Evolutionary conservation across 1,140 invertebrate species (phyloP), one percentile per base, ranked within the genome.

Genomic region (Ganaspis sp.): DNA sequence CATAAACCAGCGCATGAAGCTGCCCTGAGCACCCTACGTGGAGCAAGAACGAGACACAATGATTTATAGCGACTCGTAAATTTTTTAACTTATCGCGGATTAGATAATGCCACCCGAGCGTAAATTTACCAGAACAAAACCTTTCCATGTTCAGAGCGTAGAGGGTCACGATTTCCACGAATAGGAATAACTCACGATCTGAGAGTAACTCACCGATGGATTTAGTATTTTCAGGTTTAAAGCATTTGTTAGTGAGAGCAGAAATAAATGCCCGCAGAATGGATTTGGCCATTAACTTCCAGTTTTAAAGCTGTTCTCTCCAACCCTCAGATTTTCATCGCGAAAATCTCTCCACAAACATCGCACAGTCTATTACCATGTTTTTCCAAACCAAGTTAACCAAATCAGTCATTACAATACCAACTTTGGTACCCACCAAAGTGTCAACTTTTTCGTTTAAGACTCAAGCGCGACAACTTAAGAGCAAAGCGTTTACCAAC

Each of bases 21-120:
- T 21, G 17, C 19, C 26, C 12, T 8, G 23, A 58, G 54, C 9
- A 26, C 70, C 80, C 76, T 69, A 58, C 75, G 73, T 74, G 76
- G 40, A 73, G 79, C 75, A 78, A 81, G 58, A 29, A 64, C 45
- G 54, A 64, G 64, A 54, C 69, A 29, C 54, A 21, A 77, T 89
- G 86, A 89, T 89, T 88, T 89, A 89, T 79, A 77, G 83, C 73
- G 70, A 83, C 80, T 85, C 87, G 81, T 89, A 89, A 89, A 89
- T 89, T 89, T 88, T 88, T 89, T 80, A 86, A 87, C 85, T 89
- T 87, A 87, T 83, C 76, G 80, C 75, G 83, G 82, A 85, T 88
- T 85, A 86, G 87, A 89, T 89, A 87, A 81, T 81, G 72, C 81
- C 80, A 81, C 82, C 78, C 80, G 79, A 87, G 82, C 82, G 83